Evolutionary conservation across 2,113 vertebrate species (phyloP).

Genomic region (Rhinopomastus cyanomelas): DNA sequence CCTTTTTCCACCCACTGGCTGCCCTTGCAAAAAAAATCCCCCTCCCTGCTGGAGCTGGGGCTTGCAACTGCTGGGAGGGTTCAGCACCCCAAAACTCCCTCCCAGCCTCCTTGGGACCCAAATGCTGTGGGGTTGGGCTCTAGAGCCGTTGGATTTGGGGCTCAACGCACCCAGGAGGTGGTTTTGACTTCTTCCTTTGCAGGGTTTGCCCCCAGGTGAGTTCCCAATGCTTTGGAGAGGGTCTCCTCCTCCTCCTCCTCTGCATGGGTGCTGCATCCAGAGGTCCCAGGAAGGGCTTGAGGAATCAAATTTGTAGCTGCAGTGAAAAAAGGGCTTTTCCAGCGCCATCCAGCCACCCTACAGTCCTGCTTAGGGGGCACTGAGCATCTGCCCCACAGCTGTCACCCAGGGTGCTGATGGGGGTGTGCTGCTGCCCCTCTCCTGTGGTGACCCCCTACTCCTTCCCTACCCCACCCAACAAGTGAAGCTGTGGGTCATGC

Average conservation of each 20-base stretch:
- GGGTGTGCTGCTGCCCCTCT: neutral
- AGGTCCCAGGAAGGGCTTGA: neutral
- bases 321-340: neutral
- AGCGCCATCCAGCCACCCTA: neutral
- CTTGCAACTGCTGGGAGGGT: neutral
- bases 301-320: neutral
- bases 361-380: neutral
- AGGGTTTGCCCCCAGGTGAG: neutral
- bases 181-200: neutral
- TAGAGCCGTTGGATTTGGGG: neutral
- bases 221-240: neutral
- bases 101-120: neutral
- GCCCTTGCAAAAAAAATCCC: neutral
- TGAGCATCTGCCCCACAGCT: accelerated
- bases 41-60: neutral
- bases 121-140: accelerated
- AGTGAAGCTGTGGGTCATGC: conserved; percentile 1
- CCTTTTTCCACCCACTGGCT: neutral
- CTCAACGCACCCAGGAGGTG: accelerated
- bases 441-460: neutral
- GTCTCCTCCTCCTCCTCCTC: neutral
- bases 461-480: neutral
- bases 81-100: neutral
- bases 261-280: neutral
- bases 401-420: neutral